Percentiles rank a stretch among this genome's conserved stretches.
These are phyloP conservation scores for Cephalopterus ornatus DNA, from an alignment of 2,113 vertebrate genomes.

Conservation along the genomic window DNA sequence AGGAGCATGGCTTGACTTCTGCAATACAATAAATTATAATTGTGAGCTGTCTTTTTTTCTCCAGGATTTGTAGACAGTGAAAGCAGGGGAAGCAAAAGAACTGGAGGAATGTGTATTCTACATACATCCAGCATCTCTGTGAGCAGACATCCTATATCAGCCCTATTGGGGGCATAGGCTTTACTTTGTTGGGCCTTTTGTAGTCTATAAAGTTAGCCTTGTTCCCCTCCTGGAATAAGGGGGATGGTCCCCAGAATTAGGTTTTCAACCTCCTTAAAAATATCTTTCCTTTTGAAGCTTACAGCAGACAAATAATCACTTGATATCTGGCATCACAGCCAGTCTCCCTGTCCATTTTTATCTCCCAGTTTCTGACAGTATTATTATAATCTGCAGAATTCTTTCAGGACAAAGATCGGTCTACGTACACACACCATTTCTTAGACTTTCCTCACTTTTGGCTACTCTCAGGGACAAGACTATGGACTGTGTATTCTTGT, in stretches of 20 bases:
- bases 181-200: not conserved
- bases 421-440: accelerated
- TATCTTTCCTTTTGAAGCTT: not conserved
- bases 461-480: not conserved
- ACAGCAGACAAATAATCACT: not conserved
- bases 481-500: not conserved
- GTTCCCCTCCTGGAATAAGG: not conserved
- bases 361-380: not conserved
- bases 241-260: not conserved
- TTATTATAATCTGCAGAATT: not conserved
- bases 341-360: not conserved
- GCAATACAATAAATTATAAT: not conserved
- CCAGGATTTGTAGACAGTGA: not conserved
- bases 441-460: not conserved
- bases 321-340: not conserved
- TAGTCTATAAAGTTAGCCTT: not conserved
- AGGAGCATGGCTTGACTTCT: not conserved
- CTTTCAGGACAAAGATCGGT: not conserved
- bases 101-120: not conserved
- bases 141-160: not conserved
- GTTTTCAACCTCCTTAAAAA: not conserved
- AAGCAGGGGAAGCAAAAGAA: not conserved
- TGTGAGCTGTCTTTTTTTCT: not conserved
- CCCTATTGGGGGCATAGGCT: not conserved
- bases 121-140: not conserved